Evolutionary conservation across 2,888 invertebrate species (phyloP).

Genomic region (Apamea crenata): DNA sequence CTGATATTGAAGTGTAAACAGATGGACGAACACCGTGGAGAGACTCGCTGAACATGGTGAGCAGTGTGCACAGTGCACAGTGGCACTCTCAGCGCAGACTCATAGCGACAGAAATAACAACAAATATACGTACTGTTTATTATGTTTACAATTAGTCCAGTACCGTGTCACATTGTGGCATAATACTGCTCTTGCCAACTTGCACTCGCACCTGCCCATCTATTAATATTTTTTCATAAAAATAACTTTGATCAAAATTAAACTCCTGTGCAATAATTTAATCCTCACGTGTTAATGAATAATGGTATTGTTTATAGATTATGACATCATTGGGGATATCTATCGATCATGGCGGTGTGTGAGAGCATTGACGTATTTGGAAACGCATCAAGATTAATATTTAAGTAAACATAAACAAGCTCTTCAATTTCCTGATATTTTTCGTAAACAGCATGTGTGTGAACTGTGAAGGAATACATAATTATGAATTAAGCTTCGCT

Average conservation of each 20-base stretch:
- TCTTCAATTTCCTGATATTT: not conserved
- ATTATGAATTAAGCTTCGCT: not conserved
- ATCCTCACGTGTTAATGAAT: slow-evolving; percentile 49
- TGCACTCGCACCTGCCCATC: slow-evolving; percentile 85
- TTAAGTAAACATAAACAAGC: slow-evolving; percentile 32
- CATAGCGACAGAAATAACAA: slow-evolving; percentile 77
- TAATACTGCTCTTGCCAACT: slow-evolving; percentile 82
- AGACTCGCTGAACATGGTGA: not conserved
- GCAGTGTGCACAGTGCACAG: slow-evolving; percentile 19
- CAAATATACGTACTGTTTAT: slow-evolving; percentile 64
- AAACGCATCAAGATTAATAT: slow-evolving; percentile 35
- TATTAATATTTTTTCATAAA: slow-evolving; percentile 88
- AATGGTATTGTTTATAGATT: slow-evolving; percentile 59
- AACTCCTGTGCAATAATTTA: slow-evolving; percentile 58
- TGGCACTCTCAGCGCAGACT: slow-evolving; percentile 53
- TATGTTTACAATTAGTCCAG: slow-evolving; percentile 86
- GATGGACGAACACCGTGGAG: slow-evolving; percentile 42
- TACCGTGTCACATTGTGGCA: slow-evolving; percentile 80
- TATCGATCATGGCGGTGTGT: slow-evolving; percentile 32
- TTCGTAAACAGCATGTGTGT: slow-evolving; percentile 2
- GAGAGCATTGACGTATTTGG: slow-evolving; percentile 43
- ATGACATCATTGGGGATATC: slow-evolving; percentile 55
- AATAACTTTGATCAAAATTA: slow-evolving; percentile 77
- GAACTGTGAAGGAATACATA: not conserved
- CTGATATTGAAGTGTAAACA: slow-evolving; percentile 68